Percentiles rank a stretch among this genome's conserved stretches.
These are phyloP conservation scores for Rhopalosiphum nymphaeae DNA, from an alignment of 2,888 invertebrate species.

Conservation along the genomic window DNA sequence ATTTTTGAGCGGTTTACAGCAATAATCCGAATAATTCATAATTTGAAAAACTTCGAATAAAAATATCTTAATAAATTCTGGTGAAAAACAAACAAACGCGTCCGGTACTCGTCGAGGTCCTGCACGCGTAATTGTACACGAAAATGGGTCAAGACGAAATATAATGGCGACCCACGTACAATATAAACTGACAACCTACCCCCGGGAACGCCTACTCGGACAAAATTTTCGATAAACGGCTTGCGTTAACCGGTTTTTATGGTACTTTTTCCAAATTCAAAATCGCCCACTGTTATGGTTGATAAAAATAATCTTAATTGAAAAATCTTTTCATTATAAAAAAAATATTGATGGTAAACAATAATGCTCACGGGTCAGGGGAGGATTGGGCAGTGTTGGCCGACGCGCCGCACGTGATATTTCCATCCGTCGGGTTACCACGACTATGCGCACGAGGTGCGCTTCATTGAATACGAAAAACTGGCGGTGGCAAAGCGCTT, in stretches of 20 bases:
- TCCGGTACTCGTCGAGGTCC: background rate
- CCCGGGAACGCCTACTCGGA: conserved; percentile 38
- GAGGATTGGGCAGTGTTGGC: background rate
- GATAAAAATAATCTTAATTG: background rate
- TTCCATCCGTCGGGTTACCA: background rate
- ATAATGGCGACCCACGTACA: conserved; percentile 4
- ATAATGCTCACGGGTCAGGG: background rate
- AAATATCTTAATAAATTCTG: background rate
- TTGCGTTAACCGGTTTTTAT: conserved; percentile 25
- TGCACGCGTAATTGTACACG: background rate
- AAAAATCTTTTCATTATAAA: background rate
- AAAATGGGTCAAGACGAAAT: conserved; percentile 43
- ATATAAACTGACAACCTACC: conserved; percentile 20
- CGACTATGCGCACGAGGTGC: background rate
- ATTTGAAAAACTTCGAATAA: background rate
- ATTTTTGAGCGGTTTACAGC: background rate
- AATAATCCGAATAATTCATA: background rate
- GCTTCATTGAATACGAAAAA: conserved; percentile 35
- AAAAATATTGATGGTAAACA: background rate
- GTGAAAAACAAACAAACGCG: conserved; percentile 18
- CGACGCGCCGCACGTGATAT: conserved; percentile 19
- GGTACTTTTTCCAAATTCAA: background rate
- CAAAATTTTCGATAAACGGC: background rate
- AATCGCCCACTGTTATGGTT: conserved; percentile 10
- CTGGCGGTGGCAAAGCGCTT: background rate